Conservation (phyloP, 2,797 vertebrate species). For the Anguilla marmorata region DNA sequence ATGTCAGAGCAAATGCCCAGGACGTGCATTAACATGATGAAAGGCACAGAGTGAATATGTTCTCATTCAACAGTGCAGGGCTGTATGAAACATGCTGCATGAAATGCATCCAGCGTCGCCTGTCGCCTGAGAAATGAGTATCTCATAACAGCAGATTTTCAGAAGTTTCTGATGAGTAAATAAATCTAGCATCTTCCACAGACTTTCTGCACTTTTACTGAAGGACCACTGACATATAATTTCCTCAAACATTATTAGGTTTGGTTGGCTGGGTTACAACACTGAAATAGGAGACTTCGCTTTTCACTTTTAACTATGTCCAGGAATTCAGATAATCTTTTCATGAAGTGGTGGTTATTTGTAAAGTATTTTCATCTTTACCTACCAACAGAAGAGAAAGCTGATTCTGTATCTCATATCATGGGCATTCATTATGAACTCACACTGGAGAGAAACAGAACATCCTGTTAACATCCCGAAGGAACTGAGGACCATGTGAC, state of each 20-base stretch:
- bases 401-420: not conserved
- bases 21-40: not conserved
- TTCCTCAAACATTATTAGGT: too few species aligned
- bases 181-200: not conserved
- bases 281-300: not conserved
- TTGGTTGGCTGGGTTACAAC: not conserved
- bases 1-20: not conserved
- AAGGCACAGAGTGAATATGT: not conserved
- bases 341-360: too few species aligned
- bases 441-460: not conserved
- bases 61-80: not conserved
- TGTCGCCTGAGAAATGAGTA: not conserved
- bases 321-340: not conserved
- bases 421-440: not conserved
- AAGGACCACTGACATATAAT: not conserved
- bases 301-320: not conserved
- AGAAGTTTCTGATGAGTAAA: not conserved
- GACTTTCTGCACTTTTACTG: not conserved
- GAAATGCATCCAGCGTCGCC: not conserved
- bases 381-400: not conserved
- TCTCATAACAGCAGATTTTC: not conserved
- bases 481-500: not conserved
- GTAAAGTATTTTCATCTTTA: not conserved
- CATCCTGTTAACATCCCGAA: not conserved
- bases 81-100: not conserved